Percentiles rank a stretch among this genome's conserved stretches.
Evolutionary conservation across 2,113 vertebrate genomes (phyloP).

Genomic region (Brachypteracias leptosomus): DNA sequence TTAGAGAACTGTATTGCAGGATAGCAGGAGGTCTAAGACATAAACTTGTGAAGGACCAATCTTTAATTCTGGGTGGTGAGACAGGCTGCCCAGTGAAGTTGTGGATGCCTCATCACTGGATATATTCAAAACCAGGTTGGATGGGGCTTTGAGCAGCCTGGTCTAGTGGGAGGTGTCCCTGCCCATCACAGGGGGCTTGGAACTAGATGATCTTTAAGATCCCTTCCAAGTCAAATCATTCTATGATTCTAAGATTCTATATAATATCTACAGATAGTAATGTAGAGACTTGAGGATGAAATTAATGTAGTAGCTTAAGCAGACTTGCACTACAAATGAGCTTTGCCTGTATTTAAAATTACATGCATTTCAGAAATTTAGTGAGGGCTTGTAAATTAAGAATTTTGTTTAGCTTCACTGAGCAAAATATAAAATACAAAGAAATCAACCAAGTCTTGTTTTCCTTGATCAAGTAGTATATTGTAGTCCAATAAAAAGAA

Average conservation of each 20-base stretch:
- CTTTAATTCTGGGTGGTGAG: neutral
- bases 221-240: too few relatives aligned
- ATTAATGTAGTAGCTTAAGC: neutral
- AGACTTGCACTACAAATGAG: neutral
- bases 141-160: too few relatives aligned
- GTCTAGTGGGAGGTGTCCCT: too few relatives aligned
- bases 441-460: neutral
- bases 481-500: neutral
- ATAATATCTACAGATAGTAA: neutral
- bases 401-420: neutral
- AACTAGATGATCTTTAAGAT: too few relatives aligned
- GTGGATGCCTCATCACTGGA: too few relatives aligned
- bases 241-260: neutral
- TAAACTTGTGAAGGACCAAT: neutral
- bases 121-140: too few relatives aligned
- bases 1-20: neutral
- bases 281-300: neutral
- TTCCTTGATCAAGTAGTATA: neutral
- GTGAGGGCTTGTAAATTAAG: neutral
- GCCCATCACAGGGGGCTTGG: too few relatives aligned
- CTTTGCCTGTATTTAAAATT: neutral
- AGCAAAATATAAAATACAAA: neutral
- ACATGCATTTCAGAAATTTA: neutral
- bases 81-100: too few relatives aligned
- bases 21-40: neutral